Conservation (phyloP, 2,888 invertebrate species). For the Drosophila imparisetae region DNA sequence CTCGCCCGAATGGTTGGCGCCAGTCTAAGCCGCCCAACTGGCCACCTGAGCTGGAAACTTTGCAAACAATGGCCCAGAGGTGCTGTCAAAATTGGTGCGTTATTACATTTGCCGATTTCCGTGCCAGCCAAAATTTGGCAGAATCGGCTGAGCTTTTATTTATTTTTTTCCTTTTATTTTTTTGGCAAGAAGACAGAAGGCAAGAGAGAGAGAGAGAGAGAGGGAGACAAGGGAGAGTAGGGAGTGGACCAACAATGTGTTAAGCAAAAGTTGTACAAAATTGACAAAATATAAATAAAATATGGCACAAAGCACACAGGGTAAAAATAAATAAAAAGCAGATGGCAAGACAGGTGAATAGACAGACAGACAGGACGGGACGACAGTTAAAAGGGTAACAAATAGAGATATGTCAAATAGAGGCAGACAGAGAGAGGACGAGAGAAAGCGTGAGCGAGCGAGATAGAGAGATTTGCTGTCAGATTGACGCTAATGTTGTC, state of each 20-base stretch:
- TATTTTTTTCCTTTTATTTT: background rate
- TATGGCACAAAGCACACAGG: conserved; percentile 60
- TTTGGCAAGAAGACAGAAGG: background rate
- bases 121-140: background rate
- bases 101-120: conserved; percentile 62
- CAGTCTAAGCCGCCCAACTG: background rate
- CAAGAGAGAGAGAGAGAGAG: background rate
- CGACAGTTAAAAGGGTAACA: conserved; percentile 44
- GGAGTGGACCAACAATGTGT: conserved; percentile 37
- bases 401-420: conserved; percentile 33
- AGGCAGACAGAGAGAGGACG: background rate
- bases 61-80: conserved; percentile 62
- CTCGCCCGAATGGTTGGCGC: conserved; percentile 3
- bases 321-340: conserved; percentile 55
- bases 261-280: conserved; percentile 66
- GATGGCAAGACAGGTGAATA: conserved; percentile 60
- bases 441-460: background rate
- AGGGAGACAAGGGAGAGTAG: background rate
- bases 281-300: conserved; percentile 80
- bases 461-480: conserved; percentile 14
- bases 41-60: conserved; percentile 26
- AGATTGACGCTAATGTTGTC: conserved; percentile 70
- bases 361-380: background rate
- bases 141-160: background rate
- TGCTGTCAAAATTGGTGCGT: conserved; percentile 71